phyloP scores from a whole-genome alignment of 2,888 invertebrate species.

The Ceratothoa steindachneri region DNA sequence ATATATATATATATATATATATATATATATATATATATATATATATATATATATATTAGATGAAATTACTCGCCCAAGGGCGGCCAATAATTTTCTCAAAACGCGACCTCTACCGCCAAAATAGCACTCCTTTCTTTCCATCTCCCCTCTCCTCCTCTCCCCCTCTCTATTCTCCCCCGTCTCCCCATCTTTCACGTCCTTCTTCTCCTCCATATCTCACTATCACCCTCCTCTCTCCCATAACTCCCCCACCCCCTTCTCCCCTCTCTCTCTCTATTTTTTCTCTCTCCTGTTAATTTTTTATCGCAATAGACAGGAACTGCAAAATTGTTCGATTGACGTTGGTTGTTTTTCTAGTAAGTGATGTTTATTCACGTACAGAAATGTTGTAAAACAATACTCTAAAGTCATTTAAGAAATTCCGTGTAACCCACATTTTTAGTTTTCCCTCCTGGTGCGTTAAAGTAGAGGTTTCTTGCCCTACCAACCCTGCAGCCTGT shows the following conservation, averaged over 20 bases:
- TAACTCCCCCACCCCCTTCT: background rate
- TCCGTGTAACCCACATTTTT: too few species aligned
- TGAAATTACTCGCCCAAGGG: background rate
- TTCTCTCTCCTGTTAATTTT: background rate
- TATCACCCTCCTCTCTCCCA: conserved; percentile 9
- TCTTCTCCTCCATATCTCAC: conserved; percentile 15
- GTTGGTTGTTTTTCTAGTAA: too few species aligned
- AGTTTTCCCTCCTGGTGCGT: too few species aligned
- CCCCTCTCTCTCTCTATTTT: background rate
- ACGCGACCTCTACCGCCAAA: too few species aligned
- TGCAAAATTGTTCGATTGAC: too few species aligned
- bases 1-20: conserved; percentile 19
- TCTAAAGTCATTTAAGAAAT: too few species aligned
- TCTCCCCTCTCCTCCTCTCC: background rate
- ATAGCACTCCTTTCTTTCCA: background rate
- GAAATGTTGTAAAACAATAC: too few species aligned
- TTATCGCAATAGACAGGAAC: too few species aligned
- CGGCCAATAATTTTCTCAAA: background rate
- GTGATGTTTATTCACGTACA: too few species aligned
- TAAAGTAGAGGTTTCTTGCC: too few species aligned
- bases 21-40: conserved; percentile 12
- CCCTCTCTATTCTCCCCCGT: background rate
- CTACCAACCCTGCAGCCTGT: too few species aligned
- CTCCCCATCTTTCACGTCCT: background rate
- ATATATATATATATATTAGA: background rate